A percentile compares a stretch with the other conserved stretches of the same genome.
Conservation (phyloP, 2,113 vertebrate species). For the Dromiciops gliroides region DNA sequence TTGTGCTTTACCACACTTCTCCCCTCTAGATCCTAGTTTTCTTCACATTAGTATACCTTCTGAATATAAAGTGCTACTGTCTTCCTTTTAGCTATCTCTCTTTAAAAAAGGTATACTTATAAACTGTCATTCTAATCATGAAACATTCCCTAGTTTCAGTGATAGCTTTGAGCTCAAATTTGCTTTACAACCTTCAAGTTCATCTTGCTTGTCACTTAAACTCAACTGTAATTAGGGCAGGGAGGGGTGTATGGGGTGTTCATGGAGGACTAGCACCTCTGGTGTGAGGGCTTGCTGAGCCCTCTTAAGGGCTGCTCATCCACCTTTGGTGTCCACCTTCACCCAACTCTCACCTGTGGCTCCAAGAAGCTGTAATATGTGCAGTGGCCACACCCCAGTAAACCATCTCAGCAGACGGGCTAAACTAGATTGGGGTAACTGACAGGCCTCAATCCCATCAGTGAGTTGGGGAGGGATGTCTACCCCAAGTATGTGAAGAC, state of each 20-base stretch:
- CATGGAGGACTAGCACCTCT: background rate
- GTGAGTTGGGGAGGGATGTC: background rate
- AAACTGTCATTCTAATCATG: background rate
- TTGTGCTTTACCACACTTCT: background rate
- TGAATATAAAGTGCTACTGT: background rate
- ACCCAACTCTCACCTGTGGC: background rate
- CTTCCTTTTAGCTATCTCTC: background rate
- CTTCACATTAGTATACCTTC: background rate
- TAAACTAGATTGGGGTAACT: background rate
- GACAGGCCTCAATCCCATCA: background rate
- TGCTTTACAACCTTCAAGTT: background rate
- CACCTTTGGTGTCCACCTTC: background rate
- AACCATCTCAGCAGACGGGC: background rate
- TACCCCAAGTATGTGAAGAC: background rate
- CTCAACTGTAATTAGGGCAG: background rate
- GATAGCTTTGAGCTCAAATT: background rate
- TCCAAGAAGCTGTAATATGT: background rate
- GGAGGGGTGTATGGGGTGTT: background rate
- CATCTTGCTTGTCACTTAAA: background rate
- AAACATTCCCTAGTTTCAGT: background rate
- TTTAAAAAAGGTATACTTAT: background rate
- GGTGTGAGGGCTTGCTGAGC: background rate
- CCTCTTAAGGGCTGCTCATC: background rate
- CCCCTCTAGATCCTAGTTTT: background rate
- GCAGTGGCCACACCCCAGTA: background rate